A percentile compares a stretch with the other conserved stretches of the same genome.
Evolutionary conservation across 1,140 invertebrate species (phyloP).

Genomic region (Sitobion miscanthi): DNA sequence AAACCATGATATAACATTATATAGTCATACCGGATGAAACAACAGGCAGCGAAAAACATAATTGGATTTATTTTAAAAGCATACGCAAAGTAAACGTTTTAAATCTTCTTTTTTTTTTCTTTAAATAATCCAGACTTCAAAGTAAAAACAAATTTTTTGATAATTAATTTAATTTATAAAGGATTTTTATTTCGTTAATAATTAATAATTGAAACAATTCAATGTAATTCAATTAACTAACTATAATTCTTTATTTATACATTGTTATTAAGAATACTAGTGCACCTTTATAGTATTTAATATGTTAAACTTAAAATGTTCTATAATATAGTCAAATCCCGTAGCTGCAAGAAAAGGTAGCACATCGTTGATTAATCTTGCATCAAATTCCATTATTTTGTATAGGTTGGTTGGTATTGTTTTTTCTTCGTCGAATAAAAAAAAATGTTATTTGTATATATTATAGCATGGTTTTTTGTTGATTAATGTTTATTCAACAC

Average conservation of each 20-base stretch:
- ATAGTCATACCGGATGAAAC: not conserved
- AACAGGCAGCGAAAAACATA: not conserved
- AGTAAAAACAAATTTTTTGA: not conserved
- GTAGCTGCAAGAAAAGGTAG: not conserved
- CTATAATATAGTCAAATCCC: not conserved
- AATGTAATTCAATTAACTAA: not conserved
- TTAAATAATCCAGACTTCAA: not conserved
- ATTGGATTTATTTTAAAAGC: not conserved
- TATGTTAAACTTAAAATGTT: not conserved
- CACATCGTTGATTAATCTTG: not conserved
- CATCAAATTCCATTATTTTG: not conserved
- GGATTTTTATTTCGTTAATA: not conserved
- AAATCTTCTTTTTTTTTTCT: not conserved
- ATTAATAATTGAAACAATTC: not conserved
- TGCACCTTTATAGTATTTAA: not conserved
- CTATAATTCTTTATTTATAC: not conserved
- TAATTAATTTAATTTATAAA: not conserved
- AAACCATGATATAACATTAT: conserved; percentile 1
- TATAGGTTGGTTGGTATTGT: not conserved
- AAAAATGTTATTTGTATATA: too few relatives aligned
- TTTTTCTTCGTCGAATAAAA: not conserved
- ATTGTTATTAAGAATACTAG: not conserved
- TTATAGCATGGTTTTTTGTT: not conserved
- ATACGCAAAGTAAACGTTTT: not conserved
- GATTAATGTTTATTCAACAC: not conserved